phyloP scores from a whole-genome alignment of 2,888 invertebrate genomes.

The Ophion ventricosus region DNA sequence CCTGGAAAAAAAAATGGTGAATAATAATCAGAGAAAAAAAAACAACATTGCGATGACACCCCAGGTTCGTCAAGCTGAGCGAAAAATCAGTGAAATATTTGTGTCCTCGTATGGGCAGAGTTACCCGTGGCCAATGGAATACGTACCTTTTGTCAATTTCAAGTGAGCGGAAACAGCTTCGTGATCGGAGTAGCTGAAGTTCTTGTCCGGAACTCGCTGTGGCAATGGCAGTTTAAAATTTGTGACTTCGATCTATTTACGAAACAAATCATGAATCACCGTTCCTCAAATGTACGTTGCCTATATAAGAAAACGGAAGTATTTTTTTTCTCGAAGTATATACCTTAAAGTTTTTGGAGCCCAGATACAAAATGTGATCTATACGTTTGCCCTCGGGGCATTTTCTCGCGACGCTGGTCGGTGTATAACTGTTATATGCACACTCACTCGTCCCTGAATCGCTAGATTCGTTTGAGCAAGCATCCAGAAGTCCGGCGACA shows the following conservation, averaged over 20 bases:
- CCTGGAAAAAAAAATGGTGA: constrained; percentile 65
- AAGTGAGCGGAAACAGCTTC: constrained; percentile 90
- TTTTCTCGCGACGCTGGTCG: constrained; percentile 83
- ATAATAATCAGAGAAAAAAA: neutral
- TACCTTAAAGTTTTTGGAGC: constrained; percentile 79
- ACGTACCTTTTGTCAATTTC: constrained; percentile 75
- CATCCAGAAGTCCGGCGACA: constrained; percentile 85
- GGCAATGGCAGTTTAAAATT: constrained; percentile 89
- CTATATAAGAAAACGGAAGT: neutral
- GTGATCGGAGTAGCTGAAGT: constrained; percentile 95
- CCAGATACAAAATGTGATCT: constrained; percentile 93
- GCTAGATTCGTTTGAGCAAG: constrained; percentile 79
- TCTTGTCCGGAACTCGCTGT: constrained; percentile 88
- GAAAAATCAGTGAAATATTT: neutral
- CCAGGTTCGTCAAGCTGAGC: no score
- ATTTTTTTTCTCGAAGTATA: constrained; percentile 19
- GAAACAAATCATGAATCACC: constrained; percentile 16
- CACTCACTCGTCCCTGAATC: constrained; percentile 90
- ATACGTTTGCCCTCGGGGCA: constrained; percentile 93
- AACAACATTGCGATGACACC: neutral
- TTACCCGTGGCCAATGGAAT: neutral
- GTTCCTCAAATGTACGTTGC: neutral
- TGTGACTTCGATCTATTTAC: constrained; percentile 70
- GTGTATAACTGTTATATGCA: constrained; percentile 92
- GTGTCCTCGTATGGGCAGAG: neutral